Percentiles rank a stretch among this genome's conserved stretches.
Conservation (phyloP, 2,888 invertebrate genomes). For the Temnothorax unifasciatus region DNA sequence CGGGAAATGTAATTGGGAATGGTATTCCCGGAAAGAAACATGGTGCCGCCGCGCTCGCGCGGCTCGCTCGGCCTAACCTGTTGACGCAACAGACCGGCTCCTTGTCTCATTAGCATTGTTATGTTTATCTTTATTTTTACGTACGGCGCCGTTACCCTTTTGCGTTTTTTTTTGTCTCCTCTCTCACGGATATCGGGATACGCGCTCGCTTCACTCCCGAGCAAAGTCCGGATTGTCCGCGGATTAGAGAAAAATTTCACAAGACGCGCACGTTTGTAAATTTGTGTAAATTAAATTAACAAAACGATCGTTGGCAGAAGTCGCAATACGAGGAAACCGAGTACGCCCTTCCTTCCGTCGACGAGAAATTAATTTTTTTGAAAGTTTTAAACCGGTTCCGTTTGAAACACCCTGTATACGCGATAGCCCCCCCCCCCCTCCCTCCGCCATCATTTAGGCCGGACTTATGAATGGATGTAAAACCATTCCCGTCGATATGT, state of each 20-base stretch:
- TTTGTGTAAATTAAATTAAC: neutral
- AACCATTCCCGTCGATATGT: no score
- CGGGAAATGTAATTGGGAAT: no score
- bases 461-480: neutral
- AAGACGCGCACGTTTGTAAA: no score
- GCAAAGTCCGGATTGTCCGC: no score
- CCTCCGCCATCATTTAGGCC: neutral
- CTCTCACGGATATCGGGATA: neutral
- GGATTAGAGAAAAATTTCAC: no score
- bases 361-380: neutral
- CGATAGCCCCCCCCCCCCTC: neutral
- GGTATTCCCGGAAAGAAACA: neutral
- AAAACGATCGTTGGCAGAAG: neutral
- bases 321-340: neutral
- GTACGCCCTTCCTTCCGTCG: neutral
- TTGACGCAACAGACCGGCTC: neutral
- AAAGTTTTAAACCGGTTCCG: neutral
- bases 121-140: neutral
- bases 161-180: no score
- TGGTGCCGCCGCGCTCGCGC: no score
- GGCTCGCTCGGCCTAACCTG: neutral
- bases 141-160: neutral
- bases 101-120: slow-evolving; percentile 1
- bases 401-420: neutral
- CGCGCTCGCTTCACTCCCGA: no score